phyloP scores from a whole-genome alignment of 2,888 invertebrate species.

The Agrotis ipsilon region DNA sequence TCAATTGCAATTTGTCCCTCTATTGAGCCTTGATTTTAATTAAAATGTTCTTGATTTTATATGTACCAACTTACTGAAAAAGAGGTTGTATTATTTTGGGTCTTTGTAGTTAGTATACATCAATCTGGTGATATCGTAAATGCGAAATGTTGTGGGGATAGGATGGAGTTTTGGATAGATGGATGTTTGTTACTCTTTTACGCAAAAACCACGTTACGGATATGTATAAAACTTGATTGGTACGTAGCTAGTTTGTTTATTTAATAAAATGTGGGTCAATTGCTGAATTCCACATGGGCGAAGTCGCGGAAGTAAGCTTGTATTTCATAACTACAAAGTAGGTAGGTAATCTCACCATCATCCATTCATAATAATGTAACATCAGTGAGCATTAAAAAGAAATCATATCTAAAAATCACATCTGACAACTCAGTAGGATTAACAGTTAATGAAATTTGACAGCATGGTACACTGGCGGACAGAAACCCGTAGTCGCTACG shows the following conservation, averaged over 20 bases:
- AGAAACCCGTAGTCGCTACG: conserved; percentile 23
- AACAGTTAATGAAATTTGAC: conserved; percentile 40
- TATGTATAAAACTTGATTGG: no score
- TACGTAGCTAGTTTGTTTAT: no score
- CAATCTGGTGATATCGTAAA: no score
- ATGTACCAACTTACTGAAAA: not conserved
- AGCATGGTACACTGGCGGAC: conserved; percentile 19
- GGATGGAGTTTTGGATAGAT: no score
- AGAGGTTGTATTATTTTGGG: no score
- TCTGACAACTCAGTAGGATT: conserved; percentile 24
- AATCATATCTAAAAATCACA: conserved; percentile 13
- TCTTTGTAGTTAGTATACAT: no score
- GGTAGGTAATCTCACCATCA: not conserved
- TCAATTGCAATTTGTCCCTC: conserved; percentile 11
- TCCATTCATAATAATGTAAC: conserved; percentile 3
- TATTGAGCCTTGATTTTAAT: conserved; percentile 4
- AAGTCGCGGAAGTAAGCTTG: no score
- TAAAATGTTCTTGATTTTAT: conserved; percentile 1
- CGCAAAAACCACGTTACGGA: no score
- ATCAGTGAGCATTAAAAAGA: conserved; percentile 19
- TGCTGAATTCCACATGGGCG: no score
- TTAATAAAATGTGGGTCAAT: no score
- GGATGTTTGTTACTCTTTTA: no score
- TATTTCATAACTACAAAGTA: not conserved
- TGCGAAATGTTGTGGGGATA: no score